Evolutionary conservation across 2,797 vertebrate species (phyloP), one percentile per base, ranked within the genome.

Genomic region (Syngnathus acus): DNA sequence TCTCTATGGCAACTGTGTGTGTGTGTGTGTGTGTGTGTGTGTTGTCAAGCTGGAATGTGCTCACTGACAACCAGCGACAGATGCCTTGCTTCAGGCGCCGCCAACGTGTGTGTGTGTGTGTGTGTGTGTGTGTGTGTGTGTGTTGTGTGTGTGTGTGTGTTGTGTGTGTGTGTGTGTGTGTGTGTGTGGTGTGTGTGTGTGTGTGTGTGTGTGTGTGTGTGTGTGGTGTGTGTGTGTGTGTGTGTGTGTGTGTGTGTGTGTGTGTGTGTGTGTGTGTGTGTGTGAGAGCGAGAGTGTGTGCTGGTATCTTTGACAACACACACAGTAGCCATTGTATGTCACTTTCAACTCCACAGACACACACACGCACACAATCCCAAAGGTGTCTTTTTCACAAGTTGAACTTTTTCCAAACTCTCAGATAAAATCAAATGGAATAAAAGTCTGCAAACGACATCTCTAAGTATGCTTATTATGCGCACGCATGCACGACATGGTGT

Each of bases 221-320:
- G 82, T 51, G 65, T 65, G 45, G 73, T 68, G 63, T 64, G 68
- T 1, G 37, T 74, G 82, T 51, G 65, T 65, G 73, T 68, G 63
- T 64, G 68, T 1, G 37, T 74, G 82, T 51, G 65, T 65, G 73
- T 68, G 63, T 64, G 68, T 1, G 37, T 74, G 82, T 51, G 65
- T 65, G 73, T 68, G 26, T 1, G 26, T 26, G 32, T 32, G 3
- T 32, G 32, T 51, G 65, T 65, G 73, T 68, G 63, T 64, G 68
- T 1, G 37, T 74, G 82, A 76, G 82, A 43, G 62, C 65, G 82
- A 40, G 62, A 66, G 47, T 69, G 21, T 61, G 51, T 57, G 65
- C 73, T 11, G 63, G 69, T 79, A 48, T 83, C 75, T 78, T 73
- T 83, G 82, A 67, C 74, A 70, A 72, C 47, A 54, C 26, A 75